phyloP scores from a whole-genome alignment of 1,140 invertebrate species.

The Lordiphosa mommai region DNA sequence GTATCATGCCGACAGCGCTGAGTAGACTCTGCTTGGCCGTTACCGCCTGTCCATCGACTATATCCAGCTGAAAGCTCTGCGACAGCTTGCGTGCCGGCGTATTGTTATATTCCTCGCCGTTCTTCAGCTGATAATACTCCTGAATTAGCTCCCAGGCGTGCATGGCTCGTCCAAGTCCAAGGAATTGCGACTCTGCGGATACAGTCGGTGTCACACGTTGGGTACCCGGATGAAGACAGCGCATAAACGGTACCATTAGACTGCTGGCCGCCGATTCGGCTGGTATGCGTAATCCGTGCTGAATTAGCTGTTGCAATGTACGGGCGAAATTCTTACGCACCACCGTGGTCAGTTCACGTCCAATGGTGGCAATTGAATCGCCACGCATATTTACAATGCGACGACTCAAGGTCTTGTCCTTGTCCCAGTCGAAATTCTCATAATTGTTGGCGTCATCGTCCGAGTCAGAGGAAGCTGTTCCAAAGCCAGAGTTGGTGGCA shows the following conservation, averaged over 20 bases:
- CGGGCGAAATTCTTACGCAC: conserved; percentile 95
- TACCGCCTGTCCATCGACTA: conserved; percentile 90
- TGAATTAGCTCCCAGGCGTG: conserved; percentile 96
- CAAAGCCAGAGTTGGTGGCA: conserved; percentile 14
- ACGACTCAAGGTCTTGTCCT: conserved; percentile 42
- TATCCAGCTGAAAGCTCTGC: conserved; percentile 98
- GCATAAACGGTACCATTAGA: conserved; percentile 91
- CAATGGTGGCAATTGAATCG: conserved; percentile 81
- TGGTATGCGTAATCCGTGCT: conserved; percentile 94
- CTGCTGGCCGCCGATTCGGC: conserved; percentile 64
- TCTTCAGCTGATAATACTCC: conserved; percentile 94
- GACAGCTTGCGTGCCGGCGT: conserved; percentile 97
- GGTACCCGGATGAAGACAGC: conserved; percentile 86
- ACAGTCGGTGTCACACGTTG: conserved; percentile 23
- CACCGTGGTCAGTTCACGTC: conserved; percentile 87
- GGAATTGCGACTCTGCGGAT: conserved; percentile 28
- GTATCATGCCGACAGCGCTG: conserved; percentile 94
- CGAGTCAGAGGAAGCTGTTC: conserved; percentile 60
- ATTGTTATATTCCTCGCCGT: conserved; percentile 95
- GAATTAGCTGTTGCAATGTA: conserved; percentile 93
- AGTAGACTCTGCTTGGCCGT: conserved; percentile 96
- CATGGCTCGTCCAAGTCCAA: conserved; percentile 82
- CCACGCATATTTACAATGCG: conserved; percentile 73
- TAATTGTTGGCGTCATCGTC: conserved; percentile 79
- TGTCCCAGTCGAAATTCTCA: conserved; percentile 63